phyloP scores from a whole-genome alignment of 2,888 invertebrate species.

The Cheilosia pagana region DNA sequence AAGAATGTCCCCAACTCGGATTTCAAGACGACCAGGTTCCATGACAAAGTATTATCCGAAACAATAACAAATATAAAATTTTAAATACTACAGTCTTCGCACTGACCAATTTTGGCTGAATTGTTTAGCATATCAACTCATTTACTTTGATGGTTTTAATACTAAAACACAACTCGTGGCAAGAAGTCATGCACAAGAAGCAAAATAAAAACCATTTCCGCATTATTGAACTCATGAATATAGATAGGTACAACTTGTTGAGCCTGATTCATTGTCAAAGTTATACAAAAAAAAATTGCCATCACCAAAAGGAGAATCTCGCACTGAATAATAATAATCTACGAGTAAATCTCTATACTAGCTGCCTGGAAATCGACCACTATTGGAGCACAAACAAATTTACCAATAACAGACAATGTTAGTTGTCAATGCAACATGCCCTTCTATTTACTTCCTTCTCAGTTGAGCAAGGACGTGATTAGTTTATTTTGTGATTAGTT shows the following conservation, averaged over 20 bases:
- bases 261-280: neutral
- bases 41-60: too few species aligned
- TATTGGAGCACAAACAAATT: neutral
- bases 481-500: conserved; percentile 62
- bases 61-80: too few species aligned
- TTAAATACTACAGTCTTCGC: too few species aligned
- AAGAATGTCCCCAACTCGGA: too few species aligned
- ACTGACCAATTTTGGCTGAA: too few species aligned
- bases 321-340: neutral
- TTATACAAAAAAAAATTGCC: neutral
- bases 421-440: conserved; percentile 12
- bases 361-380: neutral
- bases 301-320: neutral
- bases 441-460: conserved; percentile 10
- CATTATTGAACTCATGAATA: too few species aligned
- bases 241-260: neutral
- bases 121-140: too few species aligned
- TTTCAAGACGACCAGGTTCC: too few species aligned
- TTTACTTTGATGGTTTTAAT: too few species aligned
- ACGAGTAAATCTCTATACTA: neutral
- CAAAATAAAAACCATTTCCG: too few species aligned
- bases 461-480: conserved; percentile 34
- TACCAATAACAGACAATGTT: neutral
- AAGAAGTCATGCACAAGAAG: too few species aligned
- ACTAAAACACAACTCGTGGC: too few species aligned